These are phyloP conservation scores for Pardalotus punctatus DNA, from an alignment of 2,113 vertebrate species.

Conservation along the genomic window DNA sequence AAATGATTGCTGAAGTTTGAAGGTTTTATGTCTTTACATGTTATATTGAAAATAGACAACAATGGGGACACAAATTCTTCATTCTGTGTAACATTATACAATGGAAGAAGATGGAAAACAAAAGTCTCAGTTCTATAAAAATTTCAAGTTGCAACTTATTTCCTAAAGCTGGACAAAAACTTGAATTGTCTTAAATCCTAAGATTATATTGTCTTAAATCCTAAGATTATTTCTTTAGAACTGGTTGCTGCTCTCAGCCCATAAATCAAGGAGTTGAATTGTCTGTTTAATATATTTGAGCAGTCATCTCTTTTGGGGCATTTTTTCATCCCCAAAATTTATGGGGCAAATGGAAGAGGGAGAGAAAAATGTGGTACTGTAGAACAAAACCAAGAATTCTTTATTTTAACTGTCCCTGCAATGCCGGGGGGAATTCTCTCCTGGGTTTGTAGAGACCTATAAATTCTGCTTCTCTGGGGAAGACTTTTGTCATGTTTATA, in stretches of 20 bases:
- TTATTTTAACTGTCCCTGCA: background rate
- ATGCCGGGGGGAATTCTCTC: background rate
- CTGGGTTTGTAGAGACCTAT: background rate
- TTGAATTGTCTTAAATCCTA: background rate
- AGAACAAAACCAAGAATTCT: background rate
- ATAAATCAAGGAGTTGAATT: background rate
- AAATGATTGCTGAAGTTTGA: background rate
- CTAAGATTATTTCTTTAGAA: background rate
- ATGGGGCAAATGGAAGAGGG: background rate
- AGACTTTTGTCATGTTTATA: background rate
- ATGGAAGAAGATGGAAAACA: background rate
- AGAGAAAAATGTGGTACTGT: background rate
- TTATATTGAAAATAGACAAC: background rate
- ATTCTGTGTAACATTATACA: background rate
- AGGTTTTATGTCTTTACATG: background rate
- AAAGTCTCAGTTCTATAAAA: background rate
- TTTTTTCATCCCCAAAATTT: background rate
- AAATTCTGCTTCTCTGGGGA: background rate
- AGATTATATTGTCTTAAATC: background rate
- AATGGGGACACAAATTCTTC: background rate
- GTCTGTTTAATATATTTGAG: background rate
- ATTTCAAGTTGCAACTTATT: background rate
- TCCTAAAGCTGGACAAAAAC: background rate
- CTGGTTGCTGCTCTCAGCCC: background rate
- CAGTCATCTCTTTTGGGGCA: background rate